Percentiles rank a stretch among this genome's conserved stretches.
These are phyloP conservation scores for Polypterus senegalus DNA, from an alignment of 2,113 vertebrate genomes.

Conservation along the genomic window DNA sequence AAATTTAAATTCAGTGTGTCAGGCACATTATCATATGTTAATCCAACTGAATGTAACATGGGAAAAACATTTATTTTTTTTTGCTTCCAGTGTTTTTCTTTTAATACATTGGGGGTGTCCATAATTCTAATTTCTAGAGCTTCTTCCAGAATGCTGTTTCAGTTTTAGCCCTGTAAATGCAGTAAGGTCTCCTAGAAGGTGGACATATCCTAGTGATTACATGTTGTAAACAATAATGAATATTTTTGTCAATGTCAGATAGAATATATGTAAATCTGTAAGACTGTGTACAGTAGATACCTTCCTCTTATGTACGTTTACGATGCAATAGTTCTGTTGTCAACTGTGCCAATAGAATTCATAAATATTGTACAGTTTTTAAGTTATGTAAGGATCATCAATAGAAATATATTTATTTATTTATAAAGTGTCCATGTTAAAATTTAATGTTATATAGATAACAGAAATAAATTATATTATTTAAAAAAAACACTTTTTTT, in stretches of 20 bases:
- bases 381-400: slow-evolving; percentile 42
- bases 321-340: slow-evolving; percentile 43
- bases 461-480: slow-evolving; percentile 41
- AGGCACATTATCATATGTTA: slow-evolving; percentile 19
- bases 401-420: slow-evolving; percentile 66
- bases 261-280: slow-evolving; percentile 20
- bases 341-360: slow-evolving; percentile 47
- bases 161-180: no score
- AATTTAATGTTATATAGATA: slow-evolving; percentile 41
- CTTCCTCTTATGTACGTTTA: slow-evolving; percentile 26
- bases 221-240: slow-evolving; percentile 50
- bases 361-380: slow-evolving; percentile 35
- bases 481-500: slow-evolving; percentile 20
- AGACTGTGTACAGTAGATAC: no score
- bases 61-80: not conserved
- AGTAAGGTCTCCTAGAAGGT: slow-evolving; percentile 35
- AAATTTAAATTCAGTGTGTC: slow-evolving; percentile 21
- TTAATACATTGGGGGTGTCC: no score
- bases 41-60: slow-evolving; percentile 33
- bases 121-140: no score
- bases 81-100: no score
- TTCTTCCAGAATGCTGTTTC: no score
- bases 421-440: slow-evolving; percentile 47
- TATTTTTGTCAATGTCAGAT: slow-evolving; percentile 63
- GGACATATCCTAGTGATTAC: slow-evolving; percentile 48